Base-by-base conservation (phyloP, 2,888 invertebrate genomes). In the Tenthredo distinguenda region DNA sequence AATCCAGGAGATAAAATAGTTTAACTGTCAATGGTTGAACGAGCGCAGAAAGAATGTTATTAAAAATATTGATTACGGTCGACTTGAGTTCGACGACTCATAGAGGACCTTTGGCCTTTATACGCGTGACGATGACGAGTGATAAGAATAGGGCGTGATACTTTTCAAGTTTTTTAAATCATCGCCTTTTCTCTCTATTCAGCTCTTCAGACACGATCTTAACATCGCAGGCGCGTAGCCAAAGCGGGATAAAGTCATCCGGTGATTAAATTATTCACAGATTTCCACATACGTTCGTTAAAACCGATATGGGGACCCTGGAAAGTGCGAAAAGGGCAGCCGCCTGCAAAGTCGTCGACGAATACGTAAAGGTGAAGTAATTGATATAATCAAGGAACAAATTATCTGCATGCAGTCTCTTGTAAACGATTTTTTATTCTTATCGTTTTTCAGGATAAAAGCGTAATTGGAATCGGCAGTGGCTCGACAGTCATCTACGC, bases 401-500 rank as follows among this genome's bases (percentile, higher is more conserved):
- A 71, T 71, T 71, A 18, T 71, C 3, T 2, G 9, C 68, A 0
- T 65, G 12, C 77, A 15, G 3, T 26, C 40, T n/a, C 18, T 83
- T 72, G n/a, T n/a, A 34, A 34, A 81, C 18, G 18, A 37, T 43
- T 85, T 87, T 87, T 87, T 72, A 87, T 86, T 86, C 7, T 34
- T 84, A 81, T 84, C 84, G 82, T 84, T 86, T 91, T 90, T 4
- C 89, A 95, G 95, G 95, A 96, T 90, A 95, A 97, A 86, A 95
- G 96, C 88, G 95, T 97, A 43, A 95, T 99, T 82, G 99, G 99
- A 3, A 97, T 99, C 86, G 99, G 99, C 77, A 99, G 98, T 93
- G 99, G 99, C 21, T 98, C 99, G 7, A 99, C 99, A 0, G 96
- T 99, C 50, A 96, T 99, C 9, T 98, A 97, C 93, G 99, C 98